Evolutionary conservation across 2,888 invertebrate species (phyloP), one percentile per base, ranked within the genome.

Genomic region (Conomelus anceps): DNA sequence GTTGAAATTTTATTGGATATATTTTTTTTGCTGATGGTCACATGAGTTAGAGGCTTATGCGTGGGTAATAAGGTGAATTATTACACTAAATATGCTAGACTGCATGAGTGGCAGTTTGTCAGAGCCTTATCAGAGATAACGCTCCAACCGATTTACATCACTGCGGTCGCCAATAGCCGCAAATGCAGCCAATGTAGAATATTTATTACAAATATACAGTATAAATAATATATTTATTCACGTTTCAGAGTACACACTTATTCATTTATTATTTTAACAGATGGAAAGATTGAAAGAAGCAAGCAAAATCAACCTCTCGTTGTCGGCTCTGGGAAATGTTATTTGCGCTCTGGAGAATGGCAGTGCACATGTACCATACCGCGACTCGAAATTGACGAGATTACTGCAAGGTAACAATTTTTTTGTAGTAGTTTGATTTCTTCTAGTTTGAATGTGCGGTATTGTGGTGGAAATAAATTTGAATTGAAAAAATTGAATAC

Each of bases 241-340:
- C 63, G 3, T 1, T 63, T 1, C 4, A 63, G 63, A 63, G 11
- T 34, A 17, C 11, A 34, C 11, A 34, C 17, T 22, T 84, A 20
- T 24, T 34, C 23, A 85, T 26, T 20, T 29, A 63, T 24, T 34
- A 0, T 85, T 34, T 88, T 88, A n/a, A 34, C 88, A 89, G 89
- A 98, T 98, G 1, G 97, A 98, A 92, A 95, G 99, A 88, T 94
- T 99, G 90, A 97, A 98, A 92, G 99, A 99, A 94, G 99, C 99
- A 1, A 97, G 98, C 91, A 98, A 99, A 94, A 99, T 99, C 93
- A 99, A 99, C 94, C 95, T 99, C 93, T 98, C 99, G 84, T 94
- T 99, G 17, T 98, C 99, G 87, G 98, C 99, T n/a, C 95, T 99
- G 91, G 99, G 99, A 22, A 99, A 99, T 94, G 99, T 99, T 84